A percentile compares a stretch with the other conserved stretches of the same genome.
Conservation (phyloP, 2,113 vertebrate genomes). For the Onychostruthus taczanowskii region DNA sequence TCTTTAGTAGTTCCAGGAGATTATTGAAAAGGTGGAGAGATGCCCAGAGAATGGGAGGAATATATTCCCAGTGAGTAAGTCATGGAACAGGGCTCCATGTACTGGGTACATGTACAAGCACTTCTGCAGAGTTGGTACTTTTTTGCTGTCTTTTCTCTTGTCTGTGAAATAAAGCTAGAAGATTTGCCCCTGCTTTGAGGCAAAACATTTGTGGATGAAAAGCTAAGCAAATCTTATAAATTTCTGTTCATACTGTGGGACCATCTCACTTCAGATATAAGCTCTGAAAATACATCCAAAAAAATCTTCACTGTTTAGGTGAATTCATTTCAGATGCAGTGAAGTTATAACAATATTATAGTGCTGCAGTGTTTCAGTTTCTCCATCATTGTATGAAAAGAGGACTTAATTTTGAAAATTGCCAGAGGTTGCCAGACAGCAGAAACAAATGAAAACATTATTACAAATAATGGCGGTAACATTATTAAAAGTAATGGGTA, state of each 20-base stretch:
- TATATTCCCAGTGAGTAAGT: background rate
- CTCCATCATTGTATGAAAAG: background rate
- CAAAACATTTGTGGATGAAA: background rate
- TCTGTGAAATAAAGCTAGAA: background rate
- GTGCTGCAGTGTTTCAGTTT: background rate
- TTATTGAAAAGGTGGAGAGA: constrained; percentile 44
- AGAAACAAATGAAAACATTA: constrained; percentile 33
- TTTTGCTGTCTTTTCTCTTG: background rate
- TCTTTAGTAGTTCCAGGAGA: background rate
- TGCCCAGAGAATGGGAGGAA: constrained; percentile 10
- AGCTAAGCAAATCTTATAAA: background rate
- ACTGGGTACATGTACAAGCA: background rate
- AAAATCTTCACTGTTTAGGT: background rate
- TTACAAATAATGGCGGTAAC: constrained; percentile 30
- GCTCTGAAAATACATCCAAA: background rate
- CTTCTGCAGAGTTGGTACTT: background rate
- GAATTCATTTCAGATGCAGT: background rate
- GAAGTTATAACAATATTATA: background rate
- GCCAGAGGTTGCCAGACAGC: constrained; percentile 27
- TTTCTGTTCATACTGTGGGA: background rate
- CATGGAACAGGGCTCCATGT: background rate
- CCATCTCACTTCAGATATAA: background rate
- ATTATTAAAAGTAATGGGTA: constrained; percentile 54
- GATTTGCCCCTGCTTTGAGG: background rate
- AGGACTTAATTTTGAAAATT: constrained; percentile 51